Evolutionary conservation across 2,888 invertebrate species (phyloP).

Genomic region (Pherbina coryleti): DNA sequence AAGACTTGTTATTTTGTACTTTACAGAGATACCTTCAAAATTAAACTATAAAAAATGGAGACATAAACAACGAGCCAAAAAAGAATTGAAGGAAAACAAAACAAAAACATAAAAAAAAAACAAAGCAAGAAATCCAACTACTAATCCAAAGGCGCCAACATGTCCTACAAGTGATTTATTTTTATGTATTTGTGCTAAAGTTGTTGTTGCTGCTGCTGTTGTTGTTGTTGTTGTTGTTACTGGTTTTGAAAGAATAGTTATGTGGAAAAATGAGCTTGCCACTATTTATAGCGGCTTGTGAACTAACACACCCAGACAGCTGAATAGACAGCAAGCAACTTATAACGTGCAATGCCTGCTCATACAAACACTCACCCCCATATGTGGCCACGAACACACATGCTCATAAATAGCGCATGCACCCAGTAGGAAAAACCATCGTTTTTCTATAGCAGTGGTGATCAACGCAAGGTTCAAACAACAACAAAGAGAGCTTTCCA

Average conservation of each 20-base stretch:
- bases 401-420: no score
- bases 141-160: constrained; percentile 66
- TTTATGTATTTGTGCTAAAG: constrained; percentile 55
- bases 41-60: no score
- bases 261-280: not conserved
- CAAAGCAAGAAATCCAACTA: not conserved
- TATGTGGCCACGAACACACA: not conserved
- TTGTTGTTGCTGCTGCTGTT: constrained; percentile 42
- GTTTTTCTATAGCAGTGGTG: no score
- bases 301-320: not conserved
- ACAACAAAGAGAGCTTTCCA: no score
- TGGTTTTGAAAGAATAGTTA: constrained; percentile 27
- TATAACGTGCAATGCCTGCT: no score
- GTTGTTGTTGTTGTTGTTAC: constrained; percentile 42
- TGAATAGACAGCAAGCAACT: not conserved
- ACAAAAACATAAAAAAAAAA: not conserved
- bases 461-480: no score
- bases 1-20: no score
- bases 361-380: no score
- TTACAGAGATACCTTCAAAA: no score
- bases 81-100: not conserved
- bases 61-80: not conserved
- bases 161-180: constrained; percentile 67
- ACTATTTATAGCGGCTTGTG: no score
- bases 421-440: no score